phyloP scores from a whole-genome alignment of 1,140 invertebrate species.

The Eupristina koningsbergeri region DNA sequence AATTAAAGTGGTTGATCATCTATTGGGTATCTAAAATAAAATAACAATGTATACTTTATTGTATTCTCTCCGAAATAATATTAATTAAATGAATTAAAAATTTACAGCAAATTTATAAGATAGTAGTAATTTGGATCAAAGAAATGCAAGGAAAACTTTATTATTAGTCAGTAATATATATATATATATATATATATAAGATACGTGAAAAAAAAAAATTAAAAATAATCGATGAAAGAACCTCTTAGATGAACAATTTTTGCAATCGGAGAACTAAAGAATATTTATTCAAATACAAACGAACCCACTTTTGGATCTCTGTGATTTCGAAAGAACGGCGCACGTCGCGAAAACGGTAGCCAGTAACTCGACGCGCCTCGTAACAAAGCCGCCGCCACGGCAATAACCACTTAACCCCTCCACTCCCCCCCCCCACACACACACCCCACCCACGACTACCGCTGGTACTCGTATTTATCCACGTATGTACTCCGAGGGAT shows the following conservation, averaged over 20 bases:
- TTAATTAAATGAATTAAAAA: too few relatives aligned
- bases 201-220: too few relatives aligned
- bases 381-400: neutral
- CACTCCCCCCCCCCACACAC: too few relatives aligned
- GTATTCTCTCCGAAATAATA: too few relatives aligned
- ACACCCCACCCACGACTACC: too few relatives aligned
- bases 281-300: neutral
- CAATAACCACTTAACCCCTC: neutral
- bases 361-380: slow-evolving; percentile 34
- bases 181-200: too few relatives aligned
- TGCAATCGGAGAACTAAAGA: neutral
- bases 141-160: too few relatives aligned
- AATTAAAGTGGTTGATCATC: too few relatives aligned
- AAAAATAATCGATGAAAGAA: slow-evolving; percentile 39
- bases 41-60: too few relatives aligned
- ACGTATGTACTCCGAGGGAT: neutral
- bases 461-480: neutral
- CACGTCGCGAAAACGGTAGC: slow-evolving; percentile 40
- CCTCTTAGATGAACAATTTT: slow-evolving; percentile 28
- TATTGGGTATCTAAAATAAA: too few relatives aligned
- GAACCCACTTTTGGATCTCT: slow-evolving; percentile 43
- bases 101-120: neutral
- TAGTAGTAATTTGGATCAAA: neutral
- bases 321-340: slow-evolving; percentile 43
- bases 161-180: too few relatives aligned